These are phyloP conservation scores for Coreoperca whiteheadi DNA, from an alignment of 2,113 vertebrate species.

Conservation along the genomic window DNA sequence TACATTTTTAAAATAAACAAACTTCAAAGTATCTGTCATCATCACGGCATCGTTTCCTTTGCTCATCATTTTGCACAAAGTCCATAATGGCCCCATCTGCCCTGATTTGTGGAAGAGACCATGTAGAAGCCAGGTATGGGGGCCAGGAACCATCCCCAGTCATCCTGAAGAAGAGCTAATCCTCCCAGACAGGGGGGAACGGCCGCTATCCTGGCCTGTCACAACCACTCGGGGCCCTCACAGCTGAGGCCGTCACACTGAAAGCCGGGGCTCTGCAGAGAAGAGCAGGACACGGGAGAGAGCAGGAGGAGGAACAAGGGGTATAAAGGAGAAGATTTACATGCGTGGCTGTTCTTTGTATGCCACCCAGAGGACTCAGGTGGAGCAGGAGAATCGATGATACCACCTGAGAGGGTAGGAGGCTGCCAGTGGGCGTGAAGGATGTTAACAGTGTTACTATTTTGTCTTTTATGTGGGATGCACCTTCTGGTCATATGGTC, in stretches of 20 bases:
- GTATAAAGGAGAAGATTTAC: slow-evolving; percentile 58
- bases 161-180: slow-evolving; percentile 69
- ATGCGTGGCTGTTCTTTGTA: slow-evolving; percentile 61
- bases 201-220: slow-evolving; percentile 77
- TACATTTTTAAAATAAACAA: not conserved
- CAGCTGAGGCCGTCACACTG: slow-evolving; percentile 69
- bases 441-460: slow-evolving; percentile 53
- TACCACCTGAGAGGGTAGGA: slow-evolving; percentile 20
- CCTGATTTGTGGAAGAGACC: slow-evolving; percentile 14
- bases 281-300: slow-evolving; percentile 33
- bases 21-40: not conserved
- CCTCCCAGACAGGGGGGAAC: slow-evolving; percentile 73
- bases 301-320: slow-evolving; percentile 32
- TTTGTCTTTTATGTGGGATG: slow-evolving; percentile 37
- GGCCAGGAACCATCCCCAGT: slow-evolving; percentile 54
- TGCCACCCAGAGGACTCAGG: slow-evolving; percentile 63
- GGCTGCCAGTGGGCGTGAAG: slow-evolving; percentile 29
- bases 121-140: slow-evolving; percentile 47
- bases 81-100: not conserved
- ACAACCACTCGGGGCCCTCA: slow-evolving; percentile 75
- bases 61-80: not conserved
- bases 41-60: not conserved
- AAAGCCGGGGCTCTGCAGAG: slow-evolving; percentile 36
- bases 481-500: slow-evolving; percentile 29
- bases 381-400: slow-evolving; percentile 50